Evolutionary conservation across 2,888 invertebrate species (phyloP).

Genomic region (Tipula unca): DNA sequence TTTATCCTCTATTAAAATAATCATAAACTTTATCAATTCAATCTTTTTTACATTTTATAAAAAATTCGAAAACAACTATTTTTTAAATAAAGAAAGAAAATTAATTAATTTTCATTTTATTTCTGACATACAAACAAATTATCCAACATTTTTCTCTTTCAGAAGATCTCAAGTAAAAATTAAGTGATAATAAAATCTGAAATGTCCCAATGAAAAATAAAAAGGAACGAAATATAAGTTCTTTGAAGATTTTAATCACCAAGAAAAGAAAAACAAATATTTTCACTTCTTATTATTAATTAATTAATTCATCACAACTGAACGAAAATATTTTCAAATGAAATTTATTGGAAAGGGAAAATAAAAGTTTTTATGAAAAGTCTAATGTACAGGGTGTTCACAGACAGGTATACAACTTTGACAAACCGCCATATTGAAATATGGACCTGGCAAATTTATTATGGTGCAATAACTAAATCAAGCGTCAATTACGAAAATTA

Average conservation of each 20-base stretch:
- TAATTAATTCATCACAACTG: background rate
- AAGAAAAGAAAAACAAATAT: background rate
- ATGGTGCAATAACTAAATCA: no score
- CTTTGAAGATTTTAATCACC: background rate
- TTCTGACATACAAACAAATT: background rate
- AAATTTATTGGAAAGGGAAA: background rate
- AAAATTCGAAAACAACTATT: background rate
- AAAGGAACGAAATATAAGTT: background rate
- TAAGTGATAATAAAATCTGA: background rate
- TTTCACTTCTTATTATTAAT: background rate
- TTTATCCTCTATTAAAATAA: background rate
- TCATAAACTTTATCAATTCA: background rate
- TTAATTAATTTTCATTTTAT: background rate
- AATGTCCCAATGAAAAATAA: background rate
- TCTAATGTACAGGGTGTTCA: no score
- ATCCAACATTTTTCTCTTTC: background rate
- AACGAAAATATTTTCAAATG: background rate
- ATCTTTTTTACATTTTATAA: background rate
- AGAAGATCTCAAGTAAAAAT: background rate
- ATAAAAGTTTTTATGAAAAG: background rate
- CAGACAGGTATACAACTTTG: no score
- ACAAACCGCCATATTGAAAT: no score
- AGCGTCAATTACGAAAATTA: no score
- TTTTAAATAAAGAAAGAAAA: background rate
- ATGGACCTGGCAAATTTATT: no score